Percentiles rank a stretch among this genome's conserved stretches.
Conservation (phyloP, 2,797 vertebrate species). For the Streptopelia turtur region DNA sequence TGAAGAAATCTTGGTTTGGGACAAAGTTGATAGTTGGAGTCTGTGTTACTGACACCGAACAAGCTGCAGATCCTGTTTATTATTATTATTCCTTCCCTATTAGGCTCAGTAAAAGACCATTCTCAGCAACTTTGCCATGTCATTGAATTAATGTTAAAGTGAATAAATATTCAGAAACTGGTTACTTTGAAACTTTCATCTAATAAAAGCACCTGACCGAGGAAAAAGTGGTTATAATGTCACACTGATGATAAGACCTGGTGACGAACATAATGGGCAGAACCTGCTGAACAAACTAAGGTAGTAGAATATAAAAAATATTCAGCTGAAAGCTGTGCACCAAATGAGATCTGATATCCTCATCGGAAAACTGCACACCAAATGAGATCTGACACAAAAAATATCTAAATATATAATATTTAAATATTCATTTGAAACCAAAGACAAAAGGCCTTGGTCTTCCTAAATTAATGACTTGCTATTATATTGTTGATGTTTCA, state of each 20-base stretch:
- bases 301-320: neutral
- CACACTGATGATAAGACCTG: neutral
- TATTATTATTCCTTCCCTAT: neutral
- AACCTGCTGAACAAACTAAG: neutral
- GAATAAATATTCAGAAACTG: neutral
- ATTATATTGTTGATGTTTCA: neutral
- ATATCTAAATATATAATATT: neutral
- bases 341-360: neutral
- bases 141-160: neutral
- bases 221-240: neutral
- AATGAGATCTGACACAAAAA: neutral
- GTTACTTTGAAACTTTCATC: neutral
- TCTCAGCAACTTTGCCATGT: neutral
- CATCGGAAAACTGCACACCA: neutral
- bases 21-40: neutral
- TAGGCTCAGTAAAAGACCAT: neutral
- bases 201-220: neutral
- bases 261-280: neutral
- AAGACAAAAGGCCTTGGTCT: neutral
- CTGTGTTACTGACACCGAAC: neutral
- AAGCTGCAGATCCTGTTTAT: neutral
- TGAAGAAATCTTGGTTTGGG: neutral
- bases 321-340: neutral
- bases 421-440: neutral
- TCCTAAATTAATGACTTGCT: neutral